These are phyloP conservation scores for Argyrosomus regius DNA, from an alignment of 2,797 vertebrate genomes.

Conservation along the genomic window DNA sequence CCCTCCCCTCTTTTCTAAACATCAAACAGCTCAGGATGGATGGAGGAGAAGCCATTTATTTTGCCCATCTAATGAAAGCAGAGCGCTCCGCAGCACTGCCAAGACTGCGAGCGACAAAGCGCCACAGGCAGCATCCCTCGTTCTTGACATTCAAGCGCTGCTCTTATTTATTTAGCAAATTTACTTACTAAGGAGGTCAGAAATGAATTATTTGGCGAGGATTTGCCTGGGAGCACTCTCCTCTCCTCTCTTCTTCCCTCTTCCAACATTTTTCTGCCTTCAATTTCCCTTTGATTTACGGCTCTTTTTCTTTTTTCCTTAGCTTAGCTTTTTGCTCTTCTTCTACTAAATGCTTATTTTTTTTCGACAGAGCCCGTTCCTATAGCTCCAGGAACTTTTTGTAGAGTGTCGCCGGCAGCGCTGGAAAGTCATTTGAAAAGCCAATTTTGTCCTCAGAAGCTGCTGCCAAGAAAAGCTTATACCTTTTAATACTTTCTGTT, in stretches of 20 bases:
- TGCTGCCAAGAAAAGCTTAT: slow-evolving; percentile 82
- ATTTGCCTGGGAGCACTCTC: slow-evolving; percentile 84
- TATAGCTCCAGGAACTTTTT: slow-evolving; percentile 83
- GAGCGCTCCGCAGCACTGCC: slow-evolving; percentile 74
- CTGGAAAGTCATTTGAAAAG: slow-evolving; percentile 82
- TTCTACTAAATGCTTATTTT: slow-evolving; percentile 82
- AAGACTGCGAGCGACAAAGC: slow-evolving; percentile 82
- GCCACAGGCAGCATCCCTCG: slow-evolving; percentile 80
- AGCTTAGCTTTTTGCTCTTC: slow-evolving; percentile 71
- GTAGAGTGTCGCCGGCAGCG: slow-evolving; percentile 80
- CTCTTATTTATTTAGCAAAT: slow-evolving; percentile 90
- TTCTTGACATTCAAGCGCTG: slow-evolving; percentile 86
- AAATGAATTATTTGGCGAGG: slow-evolving; percentile 88
- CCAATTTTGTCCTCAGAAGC: slow-evolving; percentile 81
- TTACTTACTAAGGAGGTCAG: slow-evolving; percentile 89
- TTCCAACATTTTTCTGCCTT: slow-evolving; percentile 80
- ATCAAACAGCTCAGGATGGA: slow-evolving; percentile 84
- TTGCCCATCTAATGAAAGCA: slow-evolving; percentile 85
- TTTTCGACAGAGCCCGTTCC: slow-evolving; percentile 78
- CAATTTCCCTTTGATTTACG: slow-evolving; percentile 84
- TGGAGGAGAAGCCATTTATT: slow-evolving; percentile 85
- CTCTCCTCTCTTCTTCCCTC: slow-evolving; percentile 73
- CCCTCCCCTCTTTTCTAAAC: slow-evolving; percentile 71
- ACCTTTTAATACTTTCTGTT: slow-evolving; percentile 82
- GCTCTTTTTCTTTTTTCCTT: slow-evolving; percentile 62